These are phyloP conservation scores for Ceratoteleas bidentatus DNA, from an alignment of 1,140 invertebrate genomes.

Conservation along the genomic window DNA sequence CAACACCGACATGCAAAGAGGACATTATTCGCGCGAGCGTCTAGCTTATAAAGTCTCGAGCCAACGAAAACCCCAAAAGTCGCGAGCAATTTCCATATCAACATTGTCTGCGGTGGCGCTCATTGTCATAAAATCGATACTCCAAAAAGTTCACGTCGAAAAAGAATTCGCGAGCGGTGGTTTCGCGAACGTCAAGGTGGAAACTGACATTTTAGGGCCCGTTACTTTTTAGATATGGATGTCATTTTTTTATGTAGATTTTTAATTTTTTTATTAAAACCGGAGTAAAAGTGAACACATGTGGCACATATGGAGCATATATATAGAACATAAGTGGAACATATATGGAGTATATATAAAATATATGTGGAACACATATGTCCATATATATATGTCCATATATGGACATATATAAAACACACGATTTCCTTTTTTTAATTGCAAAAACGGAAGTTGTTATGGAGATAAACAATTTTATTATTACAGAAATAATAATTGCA, in stretches of 20 bases:
- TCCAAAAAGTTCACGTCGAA: constrained; percentile 28
- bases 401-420: no score
- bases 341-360: no score
- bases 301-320: no score
- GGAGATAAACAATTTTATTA: no score
- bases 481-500: no score
- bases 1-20: constrained; percentile 15
- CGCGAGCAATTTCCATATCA: constrained; percentile 53
- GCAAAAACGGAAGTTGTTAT: no score
- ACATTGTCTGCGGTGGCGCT: constrained; percentile 34
- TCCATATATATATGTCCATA: no score
- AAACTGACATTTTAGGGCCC: constrained; percentile 11
- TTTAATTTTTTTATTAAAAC: not conserved
- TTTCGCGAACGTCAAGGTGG: constrained; percentile 12
- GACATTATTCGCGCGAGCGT: constrained; percentile 15
- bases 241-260: not conserved
- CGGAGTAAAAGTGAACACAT: no score
- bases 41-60: constrained; percentile 24
- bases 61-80: constrained; percentile 57
- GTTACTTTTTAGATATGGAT: not conserved
- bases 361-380: no score
- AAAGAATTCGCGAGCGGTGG: constrained; percentile 22
- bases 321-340: no score
- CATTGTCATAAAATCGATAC: constrained; percentile 54
- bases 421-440: no score